Conservation (phyloP, 2,888 invertebrate genomes). For the Drosophila kuntzei region DNA sequence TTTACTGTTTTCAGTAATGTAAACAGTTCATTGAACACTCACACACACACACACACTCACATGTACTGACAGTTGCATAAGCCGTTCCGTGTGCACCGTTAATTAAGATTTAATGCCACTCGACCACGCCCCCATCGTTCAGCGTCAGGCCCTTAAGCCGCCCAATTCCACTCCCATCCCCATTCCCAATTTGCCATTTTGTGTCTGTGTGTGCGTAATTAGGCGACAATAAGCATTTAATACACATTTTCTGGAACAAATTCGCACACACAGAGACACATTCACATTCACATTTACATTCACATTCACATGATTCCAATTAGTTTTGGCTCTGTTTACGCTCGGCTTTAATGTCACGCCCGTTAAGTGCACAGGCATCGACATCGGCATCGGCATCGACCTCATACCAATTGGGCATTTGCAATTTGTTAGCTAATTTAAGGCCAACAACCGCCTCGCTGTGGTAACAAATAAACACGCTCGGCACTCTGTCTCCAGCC, state of each 20-base stretch:
- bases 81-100: slow-evolving; percentile 53
- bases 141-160: slow-evolving; percentile 16
- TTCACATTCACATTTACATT: slow-evolving; percentile 20
- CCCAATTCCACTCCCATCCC: too few relatives aligned
- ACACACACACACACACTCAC: slow-evolving; percentile 19
- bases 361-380: slow-evolving; percentile 59
- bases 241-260: slow-evolving; percentile 71
- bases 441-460: slow-evolving; percentile 52
- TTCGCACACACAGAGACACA: slow-evolving; percentile 18
- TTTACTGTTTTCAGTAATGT: slow-evolving; percentile 58
- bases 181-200: slow-evolving; percentile 40
- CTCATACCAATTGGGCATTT: slow-evolving; percentile 52
- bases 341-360: slow-evolving; percentile 68
- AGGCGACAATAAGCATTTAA: slow-evolving; percentile 83
- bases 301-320: slow-evolving; percentile 50
- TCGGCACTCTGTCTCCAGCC: slow-evolving; percentile 12
- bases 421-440: slow-evolving; percentile 77
- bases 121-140: slow-evolving; percentile 39
- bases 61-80: slow-evolving; percentile 47
- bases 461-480: slow-evolving; percentile 40
- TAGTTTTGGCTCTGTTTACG: slow-evolving; percentile 63
- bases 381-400: slow-evolving; percentile 10
- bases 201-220: slow-evolving; percentile 67
- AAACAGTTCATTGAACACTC: slow-evolving; percentile 55
- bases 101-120: slow-evolving; percentile 79